Base-by-base conservation (phyloP, 2,888 invertebrate species). In the Xylocampa areola region DNA sequence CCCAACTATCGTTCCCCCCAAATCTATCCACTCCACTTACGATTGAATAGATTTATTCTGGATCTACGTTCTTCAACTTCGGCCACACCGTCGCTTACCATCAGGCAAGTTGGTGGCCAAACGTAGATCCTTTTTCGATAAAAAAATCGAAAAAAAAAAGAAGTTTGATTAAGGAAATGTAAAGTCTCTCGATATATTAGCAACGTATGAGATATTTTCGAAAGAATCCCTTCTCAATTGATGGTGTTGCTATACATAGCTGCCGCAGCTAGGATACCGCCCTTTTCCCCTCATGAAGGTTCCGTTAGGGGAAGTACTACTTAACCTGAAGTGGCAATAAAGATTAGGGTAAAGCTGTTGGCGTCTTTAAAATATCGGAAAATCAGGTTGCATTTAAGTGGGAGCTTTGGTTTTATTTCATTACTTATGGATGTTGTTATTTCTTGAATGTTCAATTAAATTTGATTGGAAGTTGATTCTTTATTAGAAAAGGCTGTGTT, bases 251-350 rank as follows among this genome's bases (percentile, higher is more conserved):
- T 48, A 11, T 35, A 39, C 32, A 21, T 41, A 37, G n/a, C 13
- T 29, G 8, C 25, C 29, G 17, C n/a, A n/a, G n/a, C n/a, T 36
- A 19, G 25, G 27, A 41, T 37, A 53, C 16, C 10, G 17, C 13
- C 11, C 16, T 10, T 25, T 54, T 53, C 32, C 30, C 4, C 29
- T 25, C 40, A 45, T 39, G 36, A 33, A 29, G 33, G 29, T 21
- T 43, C 6, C 7, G 10, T 23, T 33, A 23, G 4, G 21, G 37
- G 7, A 52, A 63, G 49, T 54, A 14, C 17, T 51, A 62, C 64
- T 63, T 45, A 47, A 17, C n/a, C 33, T 45, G 33, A 44, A 57
- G 48, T 62, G 45, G 33, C 52, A 45, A 50, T 58, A 63, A 63
- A 53, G 63, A 45, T 68, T 35, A 54, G 13, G 53, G 41, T n/a